A percentile compares a stretch with the other conserved stretches of the same genome.
These are phyloP conservation scores for Pandion haliaetus DNA, from an alignment of 2,113 vertebrate species.

Conservation along the genomic window DNA sequence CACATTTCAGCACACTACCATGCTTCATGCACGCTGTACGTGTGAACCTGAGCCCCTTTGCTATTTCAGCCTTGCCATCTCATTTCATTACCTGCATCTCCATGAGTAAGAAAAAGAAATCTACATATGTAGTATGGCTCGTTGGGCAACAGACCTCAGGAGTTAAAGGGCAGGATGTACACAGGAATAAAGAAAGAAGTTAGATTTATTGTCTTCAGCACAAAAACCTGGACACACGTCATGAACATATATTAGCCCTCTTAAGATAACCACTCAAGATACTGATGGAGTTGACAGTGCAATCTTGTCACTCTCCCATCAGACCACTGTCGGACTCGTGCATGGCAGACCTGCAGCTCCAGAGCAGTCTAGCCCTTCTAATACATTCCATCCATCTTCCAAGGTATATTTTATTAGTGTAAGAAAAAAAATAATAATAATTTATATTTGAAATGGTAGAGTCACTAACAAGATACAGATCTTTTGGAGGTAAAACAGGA, in stretches of 20 bases:
- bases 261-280: not conserved
- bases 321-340: accelerated
- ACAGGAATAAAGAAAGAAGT: not conserved
- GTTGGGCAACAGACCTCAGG: not conserved
- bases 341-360: not conserved
- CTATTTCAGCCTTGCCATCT: not conserved
- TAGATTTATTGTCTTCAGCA: not conserved
- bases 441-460: not conserved
- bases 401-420: not conserved
- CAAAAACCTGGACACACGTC: not conserved
- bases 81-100: not conserved
- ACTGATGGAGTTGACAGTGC: not conserved
- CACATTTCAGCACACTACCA: not conserved
- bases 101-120: not conserved
- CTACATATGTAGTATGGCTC: not conserved
- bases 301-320: not conserved
- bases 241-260: not conserved
- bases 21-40: accelerated
- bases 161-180: not conserved
- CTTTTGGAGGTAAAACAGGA: not conserved
- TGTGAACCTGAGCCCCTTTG: not conserved
- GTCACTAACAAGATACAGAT: not conserved
- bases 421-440: not conserved
- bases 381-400: not conserved
- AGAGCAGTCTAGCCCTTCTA: not conserved